Evolutionary conservation across 1,140 invertebrate genomes (phyloP), one percentile per base, ranked within the genome.

Genomic region (Magallana ariakensis): DNA sequence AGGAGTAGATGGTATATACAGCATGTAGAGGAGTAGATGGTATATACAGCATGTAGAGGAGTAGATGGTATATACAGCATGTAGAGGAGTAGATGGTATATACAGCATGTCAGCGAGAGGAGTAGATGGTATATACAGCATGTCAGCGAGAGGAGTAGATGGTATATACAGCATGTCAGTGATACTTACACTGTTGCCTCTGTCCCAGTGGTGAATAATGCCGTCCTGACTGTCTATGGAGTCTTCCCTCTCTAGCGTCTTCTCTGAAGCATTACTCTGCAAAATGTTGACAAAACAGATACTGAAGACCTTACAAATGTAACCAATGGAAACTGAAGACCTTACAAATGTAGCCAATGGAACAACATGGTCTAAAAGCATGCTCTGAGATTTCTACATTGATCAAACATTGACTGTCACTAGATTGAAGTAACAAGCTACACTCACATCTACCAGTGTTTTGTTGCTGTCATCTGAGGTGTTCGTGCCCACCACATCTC

Each of bases 381-480:
- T 7, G 8, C 46, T 80, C 46, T 53, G 22, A 80, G 13, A 80
- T 5, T 15, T 80, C 15, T 19, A 8, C 13, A 9, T 6, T 26
- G 22, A 8, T 80, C 0, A 53, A 22, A 33, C 22, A 6, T 22
- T 80, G 22, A 80, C 15, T 53, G 13, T n/a, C n/a, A n/a, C n/a
- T n/a, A n/a, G 15, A 7, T 8, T 80, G 15, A 5, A 8, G 10
- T 22, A 83, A 46, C 22, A 54, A 83, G 16, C 16, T 62, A 22
- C 87, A 93, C 93, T 93, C 90, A 94, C 93, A 93, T 92, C 92
- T 89, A 94, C 91, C 15, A 98, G 96, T 15, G 97, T 98, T 92
- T 97, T 96, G 91, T 98, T 98, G 92, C 97, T 97, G 92, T 98
- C 98, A 92, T 96, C 97, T 10, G 96, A 97, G 90, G 96, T 96